phyloP scores from a whole-genome alignment of 2,888 invertebrate species.

The Argyra leucocephala region DNA sequence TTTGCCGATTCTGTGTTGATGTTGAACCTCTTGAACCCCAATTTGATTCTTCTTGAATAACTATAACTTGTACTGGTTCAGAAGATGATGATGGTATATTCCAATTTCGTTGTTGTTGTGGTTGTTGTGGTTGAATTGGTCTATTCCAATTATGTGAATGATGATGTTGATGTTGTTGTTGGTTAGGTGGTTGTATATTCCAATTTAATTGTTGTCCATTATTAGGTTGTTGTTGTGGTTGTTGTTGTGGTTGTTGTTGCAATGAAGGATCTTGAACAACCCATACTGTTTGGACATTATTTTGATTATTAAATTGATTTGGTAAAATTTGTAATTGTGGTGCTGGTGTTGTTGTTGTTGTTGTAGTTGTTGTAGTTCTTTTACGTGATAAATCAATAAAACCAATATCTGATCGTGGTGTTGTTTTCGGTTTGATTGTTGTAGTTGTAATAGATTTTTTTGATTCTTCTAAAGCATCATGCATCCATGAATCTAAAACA shows the following conservation, averaged over 20 bases:
- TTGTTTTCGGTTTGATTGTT: not conserved
- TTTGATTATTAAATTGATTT: not conserved
- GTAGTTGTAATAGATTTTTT: not conserved
- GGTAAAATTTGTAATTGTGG: not conserved
- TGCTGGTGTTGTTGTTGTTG: not conserved
- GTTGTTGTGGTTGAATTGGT: not conserved
- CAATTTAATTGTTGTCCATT: not conserved
- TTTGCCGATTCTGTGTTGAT: not conserved
- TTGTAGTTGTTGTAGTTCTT: not conserved
- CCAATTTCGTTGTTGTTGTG: too few species aligned
- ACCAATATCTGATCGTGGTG: not conserved
- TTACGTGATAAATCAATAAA: not conserved
- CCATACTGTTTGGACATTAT: not conserved
- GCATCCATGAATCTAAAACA: conserved; percentile 14
- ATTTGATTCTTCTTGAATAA: not conserved
- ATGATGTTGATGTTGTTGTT: too few species aligned
- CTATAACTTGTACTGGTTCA: not conserved
- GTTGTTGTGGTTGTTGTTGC: too few species aligned
- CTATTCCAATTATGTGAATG: not conserved
- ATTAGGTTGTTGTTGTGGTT: not conserved
- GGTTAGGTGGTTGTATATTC: not conserved
- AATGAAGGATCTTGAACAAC: not conserved
- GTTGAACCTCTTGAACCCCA: not conserved
- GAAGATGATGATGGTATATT: not conserved
- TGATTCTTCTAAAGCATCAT: conserved; percentile 9